Evolutionary conservation across 2,797 vertebrate species (phyloP).

Genomic region (Martes flavigula): DNA sequence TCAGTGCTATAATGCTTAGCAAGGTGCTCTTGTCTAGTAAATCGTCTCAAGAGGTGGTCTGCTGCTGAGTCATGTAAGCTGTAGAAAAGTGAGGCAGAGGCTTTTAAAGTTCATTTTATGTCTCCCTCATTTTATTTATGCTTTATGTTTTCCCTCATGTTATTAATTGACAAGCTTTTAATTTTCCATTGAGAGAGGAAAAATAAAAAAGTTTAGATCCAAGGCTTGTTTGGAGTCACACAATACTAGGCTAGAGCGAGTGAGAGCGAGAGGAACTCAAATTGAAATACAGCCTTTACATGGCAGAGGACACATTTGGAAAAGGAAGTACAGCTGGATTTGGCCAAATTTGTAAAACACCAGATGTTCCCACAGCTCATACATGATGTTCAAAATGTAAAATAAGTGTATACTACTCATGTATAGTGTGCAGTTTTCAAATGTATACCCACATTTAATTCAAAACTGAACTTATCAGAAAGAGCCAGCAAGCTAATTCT

Average conservation of each 20-base stretch:
- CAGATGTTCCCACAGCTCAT: conserved; percentile 70
- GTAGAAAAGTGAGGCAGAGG: background rate
- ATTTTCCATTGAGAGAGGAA: background rate
- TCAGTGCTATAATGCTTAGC: background rate
- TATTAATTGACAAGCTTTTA: conserved; percentile 4
- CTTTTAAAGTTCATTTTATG: background rate
- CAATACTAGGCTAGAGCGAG: no score
- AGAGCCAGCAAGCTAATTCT: background rate
- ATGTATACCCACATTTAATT: conserved; percentile 2
- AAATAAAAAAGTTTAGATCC: background rate
- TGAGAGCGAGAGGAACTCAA: background rate
- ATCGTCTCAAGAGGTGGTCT: background rate
- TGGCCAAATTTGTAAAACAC: conserved; percentile 36
- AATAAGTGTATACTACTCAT: background rate
- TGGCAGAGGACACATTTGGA: conserved; percentile 16
- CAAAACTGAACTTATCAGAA: background rate
- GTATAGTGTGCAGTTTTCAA: background rate
- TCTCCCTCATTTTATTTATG: background rate
- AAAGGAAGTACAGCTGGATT: conserved; percentile 25
- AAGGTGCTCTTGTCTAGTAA: background rate
- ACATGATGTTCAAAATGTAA: conserved; percentile 38
- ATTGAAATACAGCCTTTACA: background rate
- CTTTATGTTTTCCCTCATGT: background rate
- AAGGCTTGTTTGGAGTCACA: background rate
- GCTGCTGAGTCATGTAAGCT: background rate